Evolutionary conservation across 2,888 invertebrate genomes (phyloP), one percentile per base, ranked within the genome.

Genomic region (Norana najaformis): DNA sequence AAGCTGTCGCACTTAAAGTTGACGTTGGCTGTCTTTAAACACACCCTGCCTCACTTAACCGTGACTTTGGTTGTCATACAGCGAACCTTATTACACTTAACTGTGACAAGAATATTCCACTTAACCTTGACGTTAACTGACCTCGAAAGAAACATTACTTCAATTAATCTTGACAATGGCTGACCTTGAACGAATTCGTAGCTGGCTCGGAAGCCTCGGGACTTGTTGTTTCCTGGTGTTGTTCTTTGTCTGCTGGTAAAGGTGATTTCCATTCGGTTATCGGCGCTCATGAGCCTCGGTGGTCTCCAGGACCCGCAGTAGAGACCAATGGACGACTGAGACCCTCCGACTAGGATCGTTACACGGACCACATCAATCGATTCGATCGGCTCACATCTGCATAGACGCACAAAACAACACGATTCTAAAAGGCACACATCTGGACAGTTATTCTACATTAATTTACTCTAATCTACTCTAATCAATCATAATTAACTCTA

Each of bases 241-340:
- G 37, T 35, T 36, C 85, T 97, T 97, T 83, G 97, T 41, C 91
- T 96, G 89, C 97, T 97, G 91, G 96, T 96, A 94, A 98, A 98
- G 95, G 98, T 97, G 90, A 99, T 95, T 94, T 97, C 96, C 94
- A 99, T 96, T 93, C 97, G 96, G 89, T 97, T 97, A 83, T 97
- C 97, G 94, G 97, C 97, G 91, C 98, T 98, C 98, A 99, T 99
- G 92, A 98, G 96, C 90, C 97, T 97, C 92, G 97, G 97, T 0
- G 98, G 98, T 90, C 97, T 95, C 92, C 96, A 96, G 82, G 96
- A 96, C 13, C 98, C 98, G 94, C 99, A 99, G 94, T 97, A 97
- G 38, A 97, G 96, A 93, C 97, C 97, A 90, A 98, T 97, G 94
- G 97, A 97, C 94, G 97, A 97, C 95, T 97, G 96, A 93, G 97